These are phyloP conservation scores for Cygnus atratus DNA, from an alignment of 2,113 vertebrate genomes.

Conservation along the genomic window DNA sequence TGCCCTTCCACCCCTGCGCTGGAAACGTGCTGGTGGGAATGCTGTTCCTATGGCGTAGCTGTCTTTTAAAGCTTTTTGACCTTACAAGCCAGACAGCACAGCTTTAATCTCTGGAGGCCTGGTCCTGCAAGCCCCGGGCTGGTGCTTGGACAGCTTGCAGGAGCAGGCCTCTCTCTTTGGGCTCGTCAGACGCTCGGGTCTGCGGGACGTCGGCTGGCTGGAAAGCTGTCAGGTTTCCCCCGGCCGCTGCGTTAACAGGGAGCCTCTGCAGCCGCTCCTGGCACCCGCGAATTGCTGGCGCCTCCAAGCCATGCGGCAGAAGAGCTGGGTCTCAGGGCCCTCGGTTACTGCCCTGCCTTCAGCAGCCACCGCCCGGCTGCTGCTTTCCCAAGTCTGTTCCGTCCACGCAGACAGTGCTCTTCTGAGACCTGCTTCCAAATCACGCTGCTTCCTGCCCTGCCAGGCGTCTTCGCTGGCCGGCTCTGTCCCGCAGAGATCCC, in stretches of 20 bases:
- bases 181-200: not conserved
- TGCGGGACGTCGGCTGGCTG: accelerated
- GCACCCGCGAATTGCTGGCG: accelerated
- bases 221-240: not conserved
- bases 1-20: not conserved
- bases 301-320: not conserved
- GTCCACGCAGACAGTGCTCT: not conserved
- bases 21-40: not conserved
- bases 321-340: not conserved
- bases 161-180: not conserved
- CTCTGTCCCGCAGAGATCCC: not conserved
- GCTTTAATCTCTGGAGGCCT: constrained; percentile 4
- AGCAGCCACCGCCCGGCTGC: not conserved
- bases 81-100: not conserved
- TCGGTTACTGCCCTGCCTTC: accelerated
- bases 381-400: not conserved
- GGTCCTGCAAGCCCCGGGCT: not conserved
- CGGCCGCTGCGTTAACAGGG: not conserved
- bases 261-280: not conserved
- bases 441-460: not conserved
- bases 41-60: not conserved
- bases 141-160: accelerated
- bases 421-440: not conserved
- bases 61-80: not conserved
- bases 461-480: not conserved